Evolutionary conservation across 2,797 vertebrate species (phyloP), one percentile per base, ranked within the genome.

Genomic region (Gymnothorax reevesii): DNA sequence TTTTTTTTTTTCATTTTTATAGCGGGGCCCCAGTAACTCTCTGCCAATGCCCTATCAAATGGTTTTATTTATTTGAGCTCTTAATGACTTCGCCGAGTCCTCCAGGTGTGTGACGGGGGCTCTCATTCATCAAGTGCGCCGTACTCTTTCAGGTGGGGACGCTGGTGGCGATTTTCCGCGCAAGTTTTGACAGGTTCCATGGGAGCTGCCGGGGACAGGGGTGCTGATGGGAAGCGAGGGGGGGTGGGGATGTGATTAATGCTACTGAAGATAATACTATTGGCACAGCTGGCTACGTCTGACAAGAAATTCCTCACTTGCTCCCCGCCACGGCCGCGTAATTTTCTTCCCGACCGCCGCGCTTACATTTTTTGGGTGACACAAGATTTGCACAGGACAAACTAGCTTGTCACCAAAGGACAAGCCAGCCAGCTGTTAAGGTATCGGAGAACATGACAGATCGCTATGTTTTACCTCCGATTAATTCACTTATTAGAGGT

Each of bases 351-450:
- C 92, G 91, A 94, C n/a, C 93, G 90, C 92, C 93, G 94, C 91
- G 94, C 94, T 94, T 93, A 92, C 75, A 73, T 93, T 93, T 93
- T 96, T 91, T 82, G 87, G 88, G 89, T 97, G 96, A 97, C 96
- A 97, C 95, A 96, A 96, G 95, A 97, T 96, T 96, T 96, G 96
- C 95, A 93, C 95, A 96, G 96, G 96, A 97, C 96, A 97, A 96
- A 97, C 95, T 96, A 95, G 91, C 92, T 94, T 97, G 96, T 97
- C 96, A 94, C 89, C 89, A 95, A 96, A 95, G 95, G 95, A 97
- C 96, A 97, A 96, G 95, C 93, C 94, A 94, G 95, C 95, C 96
- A 97, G 96, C 96, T 97, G 96, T 96, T 96, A 94, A 96, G 95
- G 95, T 95, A 96, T 96, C 93, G 94, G 84, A 90, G 93, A 95